Base-by-base conservation (phyloP, 2,113 vertebrate genomes). In the Zosterops lateralis region DNA sequence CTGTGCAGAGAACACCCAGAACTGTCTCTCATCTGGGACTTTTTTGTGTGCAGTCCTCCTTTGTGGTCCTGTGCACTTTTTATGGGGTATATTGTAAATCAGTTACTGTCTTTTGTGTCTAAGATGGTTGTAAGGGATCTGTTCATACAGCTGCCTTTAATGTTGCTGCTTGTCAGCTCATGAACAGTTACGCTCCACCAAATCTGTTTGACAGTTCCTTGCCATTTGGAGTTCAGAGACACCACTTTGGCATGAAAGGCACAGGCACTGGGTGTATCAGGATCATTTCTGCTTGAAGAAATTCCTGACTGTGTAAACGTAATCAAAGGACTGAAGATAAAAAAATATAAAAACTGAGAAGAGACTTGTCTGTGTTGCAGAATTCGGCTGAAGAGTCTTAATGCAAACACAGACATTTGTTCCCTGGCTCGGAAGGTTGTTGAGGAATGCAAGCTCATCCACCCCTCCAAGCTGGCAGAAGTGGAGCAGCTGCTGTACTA, bases 401-500 rank as follows among this genome's bases (percentile, higher is more conserved):
- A 98, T 93, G 97, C 98, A 24, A 99, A 98, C 75, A 99, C 99
- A 71, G 99, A 99, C 78, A 97, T 99, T 66, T 96, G 97, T 45
- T 98, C 98, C n/a, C 96, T 99, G 97, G 99, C 99, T 64, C 98
- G 98, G 57, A 99, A 99, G 86, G 99, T 99, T 81, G 98, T 99
- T 88, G 99, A 99, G 78, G 99, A 99, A 92, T 99, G 99, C 96
- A 99, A 98, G 66, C 98, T 99, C 70, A 99, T 99, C 94, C 99
- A 99, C 71, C 96, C 98, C 8, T 99, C 99, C 56, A 99, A 98
- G 90, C 96, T 99, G 53, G 97, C 97, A 4, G 98, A 99, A 61
- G 99, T 99, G 71, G 99, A 99, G 85, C 99, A 99, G 92, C 97
- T 99, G 28, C 97, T 99, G 26, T 99, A 98, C 89, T 99, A 99